Evolutionary conservation across 2,888 invertebrate species (phyloP), one percentile per base, ranked within the genome.

Genomic region (Plebejus melissa): DNA sequence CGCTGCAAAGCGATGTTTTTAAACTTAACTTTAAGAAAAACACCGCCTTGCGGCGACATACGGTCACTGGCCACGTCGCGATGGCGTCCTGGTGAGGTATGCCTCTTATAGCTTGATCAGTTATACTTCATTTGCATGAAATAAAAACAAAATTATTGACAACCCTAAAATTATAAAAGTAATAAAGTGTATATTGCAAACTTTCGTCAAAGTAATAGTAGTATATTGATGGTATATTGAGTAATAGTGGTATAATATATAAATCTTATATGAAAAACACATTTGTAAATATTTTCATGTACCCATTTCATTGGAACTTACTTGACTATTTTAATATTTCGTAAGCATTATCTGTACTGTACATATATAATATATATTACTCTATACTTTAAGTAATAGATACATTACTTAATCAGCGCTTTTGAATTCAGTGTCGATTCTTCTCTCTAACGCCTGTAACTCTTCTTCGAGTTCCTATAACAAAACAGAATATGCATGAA

Each of bases 371-470:
- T 78, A 76, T 75, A 72, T 77, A 75, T 74, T 76, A 74, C 75
- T 70, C 74, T 28, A 72, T 76, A 71, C 72, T 69, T 77, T 50
- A 77, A 50, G 69, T 76, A 32, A 75, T 70, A 50, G 13, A 13
- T 50, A 72, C 72, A 71, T 46, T 41, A 69, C 74, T 82, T 84
- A 89, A 78, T 90, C 90, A 0, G 87, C 83, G 77, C 83, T 88
- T 79, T 90, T 86, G 81, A 90, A 89, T 77, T 90, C 90, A 0
- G 91, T 90, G 78, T 88, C 88, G 77, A 92, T 90, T n/a, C 90
- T 87, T 46, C 88, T 86, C 78, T 90, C 90, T 22, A 92, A 77
- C 0, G 90, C 92, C 69, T 88, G 87, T 1, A 92, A 79, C 13
- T 90, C 90, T 32, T 87, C 88, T 74, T 90, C 92, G 1, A 92